These are phyloP conservation scores for Poecilia velifera DNA, from an alignment of 2,797 vertebrate species.

Conservation along the genomic window DNA sequence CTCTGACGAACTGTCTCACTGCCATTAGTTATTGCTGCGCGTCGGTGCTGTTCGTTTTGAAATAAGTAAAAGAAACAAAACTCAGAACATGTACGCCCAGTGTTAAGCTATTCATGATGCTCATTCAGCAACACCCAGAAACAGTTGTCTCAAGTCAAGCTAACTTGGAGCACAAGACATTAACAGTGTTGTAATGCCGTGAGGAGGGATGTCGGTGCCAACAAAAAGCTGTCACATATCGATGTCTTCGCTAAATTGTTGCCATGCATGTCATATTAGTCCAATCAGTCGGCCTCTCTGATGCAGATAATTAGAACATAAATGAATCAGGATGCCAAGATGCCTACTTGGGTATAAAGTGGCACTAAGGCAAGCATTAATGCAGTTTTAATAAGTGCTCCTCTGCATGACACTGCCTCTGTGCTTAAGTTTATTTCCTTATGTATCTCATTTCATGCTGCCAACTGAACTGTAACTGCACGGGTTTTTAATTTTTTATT, in stretches of 20 bases:
- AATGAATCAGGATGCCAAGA: conserved; percentile 63
- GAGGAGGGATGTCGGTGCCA: conserved; percentile 27
- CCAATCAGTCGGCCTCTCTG: conserved; percentile 68
- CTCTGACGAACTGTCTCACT: conserved; percentile 36
- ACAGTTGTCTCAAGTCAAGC: conserved; percentile 37
- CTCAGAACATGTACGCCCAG: conserved; percentile 32
- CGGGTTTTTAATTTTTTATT: neutral
- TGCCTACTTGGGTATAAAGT: conserved; percentile 47
- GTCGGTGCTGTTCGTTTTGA: conserved; percentile 45
- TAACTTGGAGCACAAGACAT: conserved; percentile 39
- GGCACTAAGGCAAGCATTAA: conserved; percentile 41
- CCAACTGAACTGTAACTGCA: conserved; percentile 11
- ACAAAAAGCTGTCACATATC: conserved; percentile 50
- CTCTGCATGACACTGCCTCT: conserved; percentile 21
- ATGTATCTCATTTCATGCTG: conserved; percentile 8
- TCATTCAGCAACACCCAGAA: conserved; percentile 30
- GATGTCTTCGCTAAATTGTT: conserved; percentile 55
- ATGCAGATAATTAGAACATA: conserved; percentile 76
- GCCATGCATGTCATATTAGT: conserved; percentile 53
- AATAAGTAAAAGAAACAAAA: neutral
- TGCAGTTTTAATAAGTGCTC: conserved; percentile 58
- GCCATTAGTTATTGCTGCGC: conserved; percentile 48
- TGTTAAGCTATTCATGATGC: conserved; percentile 39
- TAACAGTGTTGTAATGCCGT: conserved; percentile 25
- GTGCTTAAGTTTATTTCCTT: conserved; percentile 15